Evolutionary conservation across 2,888 invertebrate species (phyloP).

Genomic region (Agonopterix subpropinquella): DNA sequence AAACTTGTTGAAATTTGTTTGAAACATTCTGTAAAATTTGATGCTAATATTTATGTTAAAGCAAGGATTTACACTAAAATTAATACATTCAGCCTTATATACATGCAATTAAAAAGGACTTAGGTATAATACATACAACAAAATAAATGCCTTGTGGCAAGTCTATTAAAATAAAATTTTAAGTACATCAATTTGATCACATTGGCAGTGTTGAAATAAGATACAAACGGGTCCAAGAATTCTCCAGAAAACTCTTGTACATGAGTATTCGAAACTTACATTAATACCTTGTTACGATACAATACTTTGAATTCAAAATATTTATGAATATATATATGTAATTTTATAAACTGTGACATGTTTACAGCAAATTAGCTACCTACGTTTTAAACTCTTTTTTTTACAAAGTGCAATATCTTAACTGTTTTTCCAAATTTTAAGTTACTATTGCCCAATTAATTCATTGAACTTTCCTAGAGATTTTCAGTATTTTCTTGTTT

Average conservation of each 20-base stretch:
- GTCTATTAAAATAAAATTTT: slow-evolving; percentile 31
- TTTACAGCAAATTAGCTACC: slow-evolving; percentile 60
- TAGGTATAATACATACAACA: slow-evolving; percentile 33
- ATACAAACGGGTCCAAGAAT: slow-evolving; percentile 8
- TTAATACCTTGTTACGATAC: slow-evolving; percentile 13
- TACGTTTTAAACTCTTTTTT: slow-evolving; percentile 38
- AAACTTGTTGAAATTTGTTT: too few relatives aligned
- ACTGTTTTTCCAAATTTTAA: slow-evolving; percentile 2
- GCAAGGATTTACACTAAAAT: slow-evolving; percentile 35
- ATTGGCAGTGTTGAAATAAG: slow-evolving; percentile 23
- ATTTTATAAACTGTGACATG: slow-evolving; percentile 1
- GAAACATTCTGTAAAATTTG: too few relatives aligned
- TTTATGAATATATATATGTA: slow-evolving; percentile 1
- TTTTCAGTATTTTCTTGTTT: background rate
- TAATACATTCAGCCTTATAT: slow-evolving; percentile 55
- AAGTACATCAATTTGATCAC: slow-evolving; percentile 59
- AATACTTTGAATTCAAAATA: background rate
- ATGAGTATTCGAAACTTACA: slow-evolving; percentile 28
- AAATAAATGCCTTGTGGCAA: slow-evolving; percentile 38
- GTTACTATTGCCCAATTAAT: background rate
- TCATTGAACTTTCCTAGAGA: background rate
- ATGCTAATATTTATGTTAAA: slow-evolving; percentile 17
- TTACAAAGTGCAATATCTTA: slow-evolving; percentile 16
- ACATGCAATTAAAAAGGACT: slow-evolving; percentile 42
- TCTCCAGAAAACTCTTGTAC: slow-evolving; percentile 13